Evolutionary conservation across 2,113 vertebrate species (phyloP).

Genomic region (Plecotus auritus): DNA sequence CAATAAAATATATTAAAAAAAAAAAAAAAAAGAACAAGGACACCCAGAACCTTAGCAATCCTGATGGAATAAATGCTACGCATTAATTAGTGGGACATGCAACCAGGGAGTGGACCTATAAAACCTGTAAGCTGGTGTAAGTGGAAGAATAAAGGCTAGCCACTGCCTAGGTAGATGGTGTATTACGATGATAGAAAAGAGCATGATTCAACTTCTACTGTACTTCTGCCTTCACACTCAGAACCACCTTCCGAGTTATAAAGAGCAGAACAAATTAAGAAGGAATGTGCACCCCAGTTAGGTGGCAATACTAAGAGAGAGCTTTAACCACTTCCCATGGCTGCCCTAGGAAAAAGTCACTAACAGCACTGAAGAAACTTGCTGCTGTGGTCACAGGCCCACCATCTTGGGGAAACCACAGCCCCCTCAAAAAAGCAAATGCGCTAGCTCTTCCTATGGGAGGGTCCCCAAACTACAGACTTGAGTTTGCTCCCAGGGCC

Average conservation of each 20-base stretch:
- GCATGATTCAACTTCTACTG: neutral
- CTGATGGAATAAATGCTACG: neutral
- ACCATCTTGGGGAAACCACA: neutral
- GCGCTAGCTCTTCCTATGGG: neutral
- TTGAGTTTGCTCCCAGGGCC: neutral
- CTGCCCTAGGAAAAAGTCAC: neutral
- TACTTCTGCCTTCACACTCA: neutral
- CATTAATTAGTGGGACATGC: neutral
- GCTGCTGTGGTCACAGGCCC: neutral
- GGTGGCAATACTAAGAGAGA: neutral
- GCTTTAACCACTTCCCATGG: neutral
- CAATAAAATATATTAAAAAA: too few species aligned
- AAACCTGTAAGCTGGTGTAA: neutral
- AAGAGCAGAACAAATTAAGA: neutral
- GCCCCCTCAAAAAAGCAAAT: neutral
- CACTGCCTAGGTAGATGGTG: neutral
- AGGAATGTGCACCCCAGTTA: neutral
- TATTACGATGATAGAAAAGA: neutral
- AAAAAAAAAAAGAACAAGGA: neutral
- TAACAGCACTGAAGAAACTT: neutral
- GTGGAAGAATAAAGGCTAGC: neutral
- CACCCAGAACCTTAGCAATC: neutral
- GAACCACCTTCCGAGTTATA: neutral
- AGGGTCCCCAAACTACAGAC: neutral
- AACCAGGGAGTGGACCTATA: neutral